Evolutionary conservation across 2,113 vertebrate species (phyloP), one percentile per base, ranked within the genome.

Genomic region (Girardinichthys multiradiatus): DNA sequence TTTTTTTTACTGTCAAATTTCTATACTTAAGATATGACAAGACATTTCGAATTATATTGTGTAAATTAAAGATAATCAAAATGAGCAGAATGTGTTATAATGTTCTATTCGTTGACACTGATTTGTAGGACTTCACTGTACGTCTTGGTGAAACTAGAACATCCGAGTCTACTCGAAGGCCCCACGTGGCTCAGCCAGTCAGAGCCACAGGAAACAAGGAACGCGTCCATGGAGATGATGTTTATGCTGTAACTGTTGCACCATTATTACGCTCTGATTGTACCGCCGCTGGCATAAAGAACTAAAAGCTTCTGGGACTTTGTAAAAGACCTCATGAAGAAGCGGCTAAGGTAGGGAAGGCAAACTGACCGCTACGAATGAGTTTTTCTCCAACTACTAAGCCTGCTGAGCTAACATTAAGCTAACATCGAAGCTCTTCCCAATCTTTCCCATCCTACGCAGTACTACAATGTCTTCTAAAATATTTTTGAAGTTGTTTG

Each of bases 201-300:
- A 80, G 30, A 77, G 66, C 21, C 30, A 1, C 54, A 81, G 89
- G 84, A 90, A 92, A 31, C 59, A 8, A 21, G 0, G 4, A 59
- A 73, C 90, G 91, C 88, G 86, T 91, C 91, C 89, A 80, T 92
- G 70, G 89, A 76, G 83, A 90, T 86, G 60, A 68, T 70, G 77
- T 66, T 78, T n/a, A 21, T 28, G 19, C 1, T 31, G 17, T 54
- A 81, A 72, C 27, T 21, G 61, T 72, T 0, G 0, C 30, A 24
- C 71, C 33, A 54, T 74, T 66, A 2, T 64, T 9, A 17, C 33
- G 8, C 1, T 64, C 2, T 57, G 5, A 2, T 13, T 27, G 11
- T 19, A 58, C 14, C 26, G 42, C 69, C 62, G 54, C 24, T 17
- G 6, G 21, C 9, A 39, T 12, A 29, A 76, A 57, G 7, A 37